These are phyloP conservation scores for Acanthurus leucopareius DNA, from an alignment of 2,797 vertebrate genomes.

Conservation along the genomic window DNA sequence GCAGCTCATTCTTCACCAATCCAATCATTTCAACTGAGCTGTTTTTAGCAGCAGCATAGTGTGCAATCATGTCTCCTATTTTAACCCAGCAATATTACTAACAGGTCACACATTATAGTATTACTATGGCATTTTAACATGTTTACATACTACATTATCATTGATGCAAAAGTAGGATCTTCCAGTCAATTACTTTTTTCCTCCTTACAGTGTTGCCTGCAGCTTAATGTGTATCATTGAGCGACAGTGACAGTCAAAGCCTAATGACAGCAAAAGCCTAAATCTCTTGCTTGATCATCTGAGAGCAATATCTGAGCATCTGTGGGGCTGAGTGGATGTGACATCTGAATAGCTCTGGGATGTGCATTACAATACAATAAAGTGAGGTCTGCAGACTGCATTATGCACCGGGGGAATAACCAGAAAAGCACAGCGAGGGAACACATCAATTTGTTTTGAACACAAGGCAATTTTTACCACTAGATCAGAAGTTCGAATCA, in stretches of 20 bases:
- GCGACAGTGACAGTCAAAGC: slow-evolving; percentile 30
- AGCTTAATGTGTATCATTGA: slow-evolving; percentile 41
- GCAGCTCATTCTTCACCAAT: slow-evolving; percentile 6
- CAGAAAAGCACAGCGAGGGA: slow-evolving; percentile 10
- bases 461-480: slow-evolving; percentile 15
- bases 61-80: slow-evolving; percentile 5
- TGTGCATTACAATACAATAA: slow-evolving; percentile 37
- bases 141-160: slow-evolving; percentile 8
- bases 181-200: slow-evolving; percentile 37
- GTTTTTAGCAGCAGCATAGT: slow-evolving; percentile 1
- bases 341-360: slow-evolving; percentile 54
- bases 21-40: slow-evolving; percentile 1
- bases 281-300: slow-evolving; percentile 61
- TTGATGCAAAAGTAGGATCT: slow-evolving; percentile 17
- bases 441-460: slow-evolving; percentile 22
- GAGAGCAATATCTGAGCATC: slow-evolving; percentile 46
- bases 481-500: background rate
- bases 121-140: slow-evolving; percentile 9
- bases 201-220: slow-evolving; percentile 28
- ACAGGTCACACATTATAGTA: background rate
- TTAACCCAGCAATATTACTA: slow-evolving; percentile 3
- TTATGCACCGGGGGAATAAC: slow-evolving; percentile 26
- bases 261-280: slow-evolving; percentile 39
- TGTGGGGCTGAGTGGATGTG: slow-evolving; percentile 45
- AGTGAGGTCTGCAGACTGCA: slow-evolving; percentile 27